Base-by-base conservation (phyloP, 2,113 vertebrate species). In the Odontesthes bonariensis region DNA sequence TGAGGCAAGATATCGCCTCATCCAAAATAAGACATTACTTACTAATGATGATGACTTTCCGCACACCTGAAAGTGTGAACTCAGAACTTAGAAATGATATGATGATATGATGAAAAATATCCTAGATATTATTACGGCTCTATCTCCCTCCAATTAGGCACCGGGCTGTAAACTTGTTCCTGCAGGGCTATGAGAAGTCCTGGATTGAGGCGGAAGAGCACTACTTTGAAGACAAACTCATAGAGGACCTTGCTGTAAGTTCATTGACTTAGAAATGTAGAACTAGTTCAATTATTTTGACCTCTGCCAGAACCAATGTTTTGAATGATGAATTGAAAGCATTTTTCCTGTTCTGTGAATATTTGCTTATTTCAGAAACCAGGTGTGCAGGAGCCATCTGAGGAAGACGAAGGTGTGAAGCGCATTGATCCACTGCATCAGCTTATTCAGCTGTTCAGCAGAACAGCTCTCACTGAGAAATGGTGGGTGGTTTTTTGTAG, bases 191-290 rank as follows among this genome's bases (percentile, higher is more conserved):
- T 83, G 96, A 98, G 77, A 98, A 98, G 88, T 97, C 96, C 51
- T 99, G 97, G 97, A 98, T 99, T 67, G 97, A 98, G 82, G 96
- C 97, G 20, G 97, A 99, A 86, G 97, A 98, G 31, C 97, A 98
- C 61, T 98, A 97, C 88, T 99, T 99, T 93, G 97, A 99, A 92
- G 97, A 99, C 78, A 98, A 98, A 66, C 93, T 99, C 67, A 98
- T 99, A 64, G 97, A 99, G 89, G 97, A 99, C 66, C 94, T 99
- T 56, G 97, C 97, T 81, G 97, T 99, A 92, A 4, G 94, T 82
- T 52, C 0, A 63, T 46, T 47, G 49, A 0, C 42, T 2, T 22
- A 0, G 4, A 2, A 49, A 58, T 19, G 9, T 38, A 19, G 27
- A 53, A 31, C 1, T 53, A 17, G 1, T 17, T 0, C 8, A 56